Evolutionary conservation across 2,888 invertebrate species (phyloP).

Genomic region (Ernsta delagoae): DNA sequence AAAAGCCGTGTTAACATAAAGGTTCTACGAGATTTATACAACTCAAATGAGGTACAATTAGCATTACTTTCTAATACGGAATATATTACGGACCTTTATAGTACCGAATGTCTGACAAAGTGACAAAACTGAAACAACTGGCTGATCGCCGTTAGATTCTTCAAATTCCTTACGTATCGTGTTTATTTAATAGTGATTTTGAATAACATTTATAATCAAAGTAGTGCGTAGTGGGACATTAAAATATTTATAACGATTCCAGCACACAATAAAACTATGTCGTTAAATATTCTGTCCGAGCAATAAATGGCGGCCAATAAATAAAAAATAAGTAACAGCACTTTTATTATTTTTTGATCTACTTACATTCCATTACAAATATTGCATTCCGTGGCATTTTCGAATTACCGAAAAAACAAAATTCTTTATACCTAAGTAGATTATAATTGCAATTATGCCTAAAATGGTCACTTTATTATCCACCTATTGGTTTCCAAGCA

Average conservation of each 20-base stretch:
- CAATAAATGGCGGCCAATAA: constrained; percentile 28
- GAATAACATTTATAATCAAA: constrained; percentile 3
- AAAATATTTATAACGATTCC: constrained; percentile 25
- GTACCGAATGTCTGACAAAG: constrained; percentile 13
- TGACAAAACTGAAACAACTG: constrained; percentile 21
- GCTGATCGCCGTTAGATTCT: constrained; percentile 3
- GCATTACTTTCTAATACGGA: constrained; percentile 36
- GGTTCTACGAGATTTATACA: constrained; percentile 35
- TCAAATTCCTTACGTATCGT: constrained; percentile 16
- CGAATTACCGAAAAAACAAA: constrained; percentile 3
- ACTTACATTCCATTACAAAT: constrained; percentile 9
- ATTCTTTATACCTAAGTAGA: no score
- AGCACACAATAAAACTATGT: constrained; percentile 32
- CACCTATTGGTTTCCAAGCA: no score
- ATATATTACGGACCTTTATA: constrained; percentile 19
- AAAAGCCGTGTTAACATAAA: constrained; percentile 35
- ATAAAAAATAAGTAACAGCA: constrained; percentile 25
- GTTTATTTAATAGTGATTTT: constrained; percentile 8
- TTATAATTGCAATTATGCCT: no score
- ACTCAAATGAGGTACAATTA: constrained; percentile 37
- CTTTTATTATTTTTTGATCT: constrained; percentile 27
- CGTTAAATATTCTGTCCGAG: constrained; percentile 30
- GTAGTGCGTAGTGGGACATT: constrained; percentile 12
- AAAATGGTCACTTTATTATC: no score
- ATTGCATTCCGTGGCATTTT: background rate